phyloP scores from a whole-genome alignment of 1,140 invertebrate species.

The Panonychus citri region DNA sequence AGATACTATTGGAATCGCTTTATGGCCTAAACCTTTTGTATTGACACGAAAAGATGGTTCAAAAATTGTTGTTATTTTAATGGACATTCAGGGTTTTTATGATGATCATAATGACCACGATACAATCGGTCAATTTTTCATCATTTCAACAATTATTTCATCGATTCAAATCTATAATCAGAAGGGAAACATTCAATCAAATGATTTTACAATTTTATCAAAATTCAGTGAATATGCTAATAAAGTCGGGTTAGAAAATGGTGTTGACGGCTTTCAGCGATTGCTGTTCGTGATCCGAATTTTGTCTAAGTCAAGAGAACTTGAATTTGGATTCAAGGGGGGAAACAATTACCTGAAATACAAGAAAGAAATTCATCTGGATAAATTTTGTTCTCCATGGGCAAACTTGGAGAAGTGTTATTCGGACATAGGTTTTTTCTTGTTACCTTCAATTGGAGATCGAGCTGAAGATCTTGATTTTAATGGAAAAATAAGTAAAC shows the following conservation, averaged over 20 bases:
- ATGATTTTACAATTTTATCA: conserved; percentile 24
- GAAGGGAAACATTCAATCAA: conserved; percentile 28
- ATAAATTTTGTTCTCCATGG: conserved; percentile 72
- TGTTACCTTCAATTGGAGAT: conserved; percentile 93
- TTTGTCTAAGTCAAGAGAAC: conserved; percentile 97
- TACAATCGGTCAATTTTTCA: conserved; percentile 92
- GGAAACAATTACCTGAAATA: conserved; percentile 63
- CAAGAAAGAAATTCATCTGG: conserved; percentile 22
- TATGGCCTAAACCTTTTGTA: conserved; percentile 79
- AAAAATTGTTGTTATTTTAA: conserved; percentile 41
- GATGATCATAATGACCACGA: conserved; percentile 91
- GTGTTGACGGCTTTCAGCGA: conserved; percentile 62
- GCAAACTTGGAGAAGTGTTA: conserved; percentile 87
- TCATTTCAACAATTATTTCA: conserved; percentile 33
- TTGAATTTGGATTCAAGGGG: conserved; percentile 66
- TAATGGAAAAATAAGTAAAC: conserved; percentile 77
- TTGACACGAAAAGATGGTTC: conserved; percentile 20
- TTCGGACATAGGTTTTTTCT: conserved; percentile 76
- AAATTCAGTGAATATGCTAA: conserved; percentile 62
- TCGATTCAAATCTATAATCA: conserved; percentile 32
- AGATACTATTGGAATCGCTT: conserved; percentile 79
- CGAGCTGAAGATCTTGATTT: conserved; percentile 72
- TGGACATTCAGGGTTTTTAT: conserved; percentile 94
- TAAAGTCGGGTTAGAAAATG: conserved; percentile 46
- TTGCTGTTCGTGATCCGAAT: conserved; percentile 87